A percentile compares a stretch with the other conserved stretches of the same genome.
Evolutionary conservation across 1,140 invertebrate genomes (phyloP).

Genomic region (Leucophenga varia): DNA sequence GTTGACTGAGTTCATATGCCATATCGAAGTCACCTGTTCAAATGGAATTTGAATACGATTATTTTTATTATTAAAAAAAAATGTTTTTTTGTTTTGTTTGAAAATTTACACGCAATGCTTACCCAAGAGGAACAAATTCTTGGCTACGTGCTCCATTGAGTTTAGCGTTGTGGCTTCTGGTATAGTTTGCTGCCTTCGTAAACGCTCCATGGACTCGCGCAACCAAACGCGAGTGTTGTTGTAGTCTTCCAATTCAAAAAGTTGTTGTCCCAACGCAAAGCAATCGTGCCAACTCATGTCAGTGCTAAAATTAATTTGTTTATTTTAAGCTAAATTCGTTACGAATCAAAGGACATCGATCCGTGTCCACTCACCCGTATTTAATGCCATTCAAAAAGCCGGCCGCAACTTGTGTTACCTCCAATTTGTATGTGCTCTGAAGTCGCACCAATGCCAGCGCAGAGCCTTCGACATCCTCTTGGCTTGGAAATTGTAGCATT

Average conservation of each 20-base stretch:
- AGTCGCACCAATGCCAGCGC: conserved; percentile 89
- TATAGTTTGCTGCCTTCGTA: conserved; percentile 60
- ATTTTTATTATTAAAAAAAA: too few relatives aligned
- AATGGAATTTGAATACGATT: too few relatives aligned
- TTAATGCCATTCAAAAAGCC: conserved; percentile 85
- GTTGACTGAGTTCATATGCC: conserved; percentile 85
- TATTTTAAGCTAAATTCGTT: too few relatives aligned
- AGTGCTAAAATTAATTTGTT: conserved; percentile 44
- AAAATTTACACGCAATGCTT: conserved; percentile 90
- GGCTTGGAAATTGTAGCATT: conserved; percentile 76
- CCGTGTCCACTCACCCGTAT: conserved; percentile 66
- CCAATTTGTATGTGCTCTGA: conserved; percentile 95
- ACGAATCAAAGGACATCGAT: conserved; percentile 15
- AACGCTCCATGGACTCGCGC: conserved; percentile 77
- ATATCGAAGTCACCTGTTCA: conserved; percentile 82
- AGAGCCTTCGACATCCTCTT: conserved; percentile 90
- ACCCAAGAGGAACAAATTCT: conserved; percentile 47
- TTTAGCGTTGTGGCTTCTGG: conserved; percentile 66
- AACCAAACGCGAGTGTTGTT: conserved; percentile 95
- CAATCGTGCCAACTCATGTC: conserved; percentile 84
- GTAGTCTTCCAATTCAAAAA: conserved; percentile 90
- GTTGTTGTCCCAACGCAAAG: conserved; percentile 91
- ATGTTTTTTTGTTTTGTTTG: too few relatives aligned
- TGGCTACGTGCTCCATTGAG: conserved; percentile 42
- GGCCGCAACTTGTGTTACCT: conserved; percentile 82